phyloP scores from a whole-genome alignment of 1,140 invertebrate species.

The Bombus confusus region DNA sequence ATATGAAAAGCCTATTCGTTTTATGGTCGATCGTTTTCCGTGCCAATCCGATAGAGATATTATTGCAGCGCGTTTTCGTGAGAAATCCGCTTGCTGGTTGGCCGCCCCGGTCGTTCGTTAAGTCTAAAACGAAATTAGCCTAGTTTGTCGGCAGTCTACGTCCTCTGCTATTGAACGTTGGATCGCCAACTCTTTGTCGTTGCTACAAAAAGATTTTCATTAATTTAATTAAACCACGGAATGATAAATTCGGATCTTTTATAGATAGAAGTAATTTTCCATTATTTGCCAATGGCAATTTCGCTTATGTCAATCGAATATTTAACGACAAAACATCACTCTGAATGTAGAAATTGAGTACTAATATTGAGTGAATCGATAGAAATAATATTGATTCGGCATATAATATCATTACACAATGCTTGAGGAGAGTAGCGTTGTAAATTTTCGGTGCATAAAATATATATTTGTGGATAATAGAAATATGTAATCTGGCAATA shows the following conservation, averaged over 20 bases:
- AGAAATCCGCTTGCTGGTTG: not conserved
- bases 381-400: not conserved
- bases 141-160: slow-evolving; percentile 28
- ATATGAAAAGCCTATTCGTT: slow-evolving; percentile 22
- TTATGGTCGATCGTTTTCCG: slow-evolving; percentile 17
- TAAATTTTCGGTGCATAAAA: not conserved
- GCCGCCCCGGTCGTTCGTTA: slow-evolving; percentile 1
- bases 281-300: not conserved
- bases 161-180: not conserved
- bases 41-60: slow-evolving; percentile 31
- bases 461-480: not conserved
- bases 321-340: not conserved
- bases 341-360: not conserved
- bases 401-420: not conserved
- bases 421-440: not conserved
- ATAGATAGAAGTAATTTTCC: not conserved
- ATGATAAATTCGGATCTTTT: not conserved
- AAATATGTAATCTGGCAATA: no score
- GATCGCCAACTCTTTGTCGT: not conserved
- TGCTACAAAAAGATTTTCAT: not conserved
- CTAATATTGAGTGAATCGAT: not conserved
- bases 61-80: slow-evolving; percentile 17
- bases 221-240: not conserved
- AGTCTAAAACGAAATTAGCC: slow-evolving; percentile 38
- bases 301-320: not conserved